These are phyloP conservation scores for Morpho deidamia DNA, from an alignment of 2,888 invertebrate genomes.

Conservation along the genomic window DNA sequence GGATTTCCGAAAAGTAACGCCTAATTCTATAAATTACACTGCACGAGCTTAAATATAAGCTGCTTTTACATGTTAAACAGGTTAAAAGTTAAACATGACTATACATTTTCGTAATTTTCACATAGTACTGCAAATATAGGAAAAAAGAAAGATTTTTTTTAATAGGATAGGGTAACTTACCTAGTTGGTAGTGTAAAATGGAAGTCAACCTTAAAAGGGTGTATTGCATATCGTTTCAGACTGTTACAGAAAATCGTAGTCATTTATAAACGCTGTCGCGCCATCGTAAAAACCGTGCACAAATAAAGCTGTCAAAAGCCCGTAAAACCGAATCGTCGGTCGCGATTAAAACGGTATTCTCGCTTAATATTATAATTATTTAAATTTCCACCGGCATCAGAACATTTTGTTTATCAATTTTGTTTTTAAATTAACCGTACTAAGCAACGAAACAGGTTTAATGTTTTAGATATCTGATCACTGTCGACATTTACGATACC, in stretches of 20 bases:
- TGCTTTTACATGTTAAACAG: too few species aligned
- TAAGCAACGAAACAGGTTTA: not conserved
- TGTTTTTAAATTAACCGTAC: slow-evolving; percentile 7
- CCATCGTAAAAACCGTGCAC: slow-evolving; percentile 27
- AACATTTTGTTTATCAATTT: not conserved
- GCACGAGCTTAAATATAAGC: too few species aligned
- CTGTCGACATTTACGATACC: too few species aligned
- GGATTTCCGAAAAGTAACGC: too few species aligned
- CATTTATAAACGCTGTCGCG: slow-evolving; percentile 16
- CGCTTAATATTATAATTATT: slow-evolving; percentile 19
- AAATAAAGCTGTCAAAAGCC: slow-evolving; percentile 28
- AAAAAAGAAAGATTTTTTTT: too few species aligned
- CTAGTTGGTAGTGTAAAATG: too few species aligned
- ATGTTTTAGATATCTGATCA: not conserved
- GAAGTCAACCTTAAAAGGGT: not conserved
- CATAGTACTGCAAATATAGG: too few species aligned
- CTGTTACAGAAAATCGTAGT: not conserved
- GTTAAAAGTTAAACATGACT: too few species aligned
- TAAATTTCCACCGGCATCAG: slow-evolving; percentile 5
- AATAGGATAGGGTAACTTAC: too few species aligned
- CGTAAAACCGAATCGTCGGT: slow-evolving; percentile 22
- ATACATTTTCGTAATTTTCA: too few species aligned
- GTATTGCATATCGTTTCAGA: not conserved
- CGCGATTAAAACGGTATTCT: slow-evolving; percentile 18
- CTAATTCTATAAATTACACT: too few species aligned